phyloP scores from a whole-genome alignment of 1,140 invertebrate species.

The Drosophila gunungcola region DNA sequence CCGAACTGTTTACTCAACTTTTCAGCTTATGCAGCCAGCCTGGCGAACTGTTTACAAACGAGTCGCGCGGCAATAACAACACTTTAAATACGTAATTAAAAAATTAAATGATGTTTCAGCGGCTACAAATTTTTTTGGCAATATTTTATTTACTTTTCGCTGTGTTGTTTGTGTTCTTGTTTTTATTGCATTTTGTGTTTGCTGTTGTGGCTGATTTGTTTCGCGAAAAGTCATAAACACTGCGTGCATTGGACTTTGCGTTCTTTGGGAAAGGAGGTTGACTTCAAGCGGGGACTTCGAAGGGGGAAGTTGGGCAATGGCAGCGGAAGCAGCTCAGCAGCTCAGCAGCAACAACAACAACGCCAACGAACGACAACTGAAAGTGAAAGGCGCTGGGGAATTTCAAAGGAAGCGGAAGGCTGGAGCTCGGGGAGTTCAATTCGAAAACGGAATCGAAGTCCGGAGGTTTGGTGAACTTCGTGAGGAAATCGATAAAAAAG shows the following conservation, averaged over 20 bases:
- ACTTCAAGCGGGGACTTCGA: conserved; percentile 8
- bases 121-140: conserved; percentile 39
- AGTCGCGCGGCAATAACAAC: conserved; percentile 28
- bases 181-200: conserved; percentile 60
- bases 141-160: conserved; percentile 49
- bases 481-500: conserved; percentile 26
- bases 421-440: conserved; percentile 33
- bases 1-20: conserved; percentile 54
- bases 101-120: conserved; percentile 61
- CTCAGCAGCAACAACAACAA: conserved; percentile 21
- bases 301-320: conserved; percentile 24
- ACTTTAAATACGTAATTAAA: conserved; percentile 70
- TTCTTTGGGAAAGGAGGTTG: neutral
- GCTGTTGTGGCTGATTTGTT: conserved; percentile 32
- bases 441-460: conserved; percentile 26
- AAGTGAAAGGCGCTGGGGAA: conserved; percentile 69
- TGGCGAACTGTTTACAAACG: conserved; percentile 69
- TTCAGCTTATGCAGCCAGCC: conserved; percentile 24
- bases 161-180: conserved; percentile 18
- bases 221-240: conserved; percentile 52
- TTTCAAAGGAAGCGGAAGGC: conserved; percentile 62
- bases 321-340: conserved; percentile 56
- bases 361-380: conserved; percentile 50
- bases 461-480: conserved; percentile 34
- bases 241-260: conserved; percentile 53